These are phyloP conservation scores for Sebastes trivittatus DNA, from an alignment of 2,797 vertebrate species.

Conservation along the genomic window DNA sequence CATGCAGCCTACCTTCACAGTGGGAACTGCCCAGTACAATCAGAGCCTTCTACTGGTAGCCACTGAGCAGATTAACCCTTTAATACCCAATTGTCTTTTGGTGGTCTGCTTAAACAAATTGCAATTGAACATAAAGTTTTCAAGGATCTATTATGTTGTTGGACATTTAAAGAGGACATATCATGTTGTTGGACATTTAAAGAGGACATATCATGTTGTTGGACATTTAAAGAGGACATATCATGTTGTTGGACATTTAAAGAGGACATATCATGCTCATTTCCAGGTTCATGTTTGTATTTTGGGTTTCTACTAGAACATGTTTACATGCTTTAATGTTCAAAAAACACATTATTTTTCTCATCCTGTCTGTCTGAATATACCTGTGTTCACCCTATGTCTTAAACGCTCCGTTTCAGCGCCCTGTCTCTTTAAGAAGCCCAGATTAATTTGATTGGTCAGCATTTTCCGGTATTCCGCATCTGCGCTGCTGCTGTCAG, in stretches of 20 bases:
- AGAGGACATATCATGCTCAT: neutral
- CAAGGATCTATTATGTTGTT: neutral
- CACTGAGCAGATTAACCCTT: neutral
- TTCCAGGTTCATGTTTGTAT: neutral
- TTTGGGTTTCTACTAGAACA: neutral
- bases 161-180: neutral
- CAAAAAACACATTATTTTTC: neutral
- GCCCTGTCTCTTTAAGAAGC: too few species aligned
- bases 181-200: neutral
- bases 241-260: neutral
- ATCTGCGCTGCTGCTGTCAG: too few species aligned
- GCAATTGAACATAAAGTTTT: neutral
- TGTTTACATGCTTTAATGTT: neutral
- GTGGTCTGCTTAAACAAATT: neutral
- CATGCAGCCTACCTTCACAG: neutral
- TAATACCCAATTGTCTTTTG: neutral
- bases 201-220: neutral
- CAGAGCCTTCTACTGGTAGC: neutral
- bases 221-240: neutral
- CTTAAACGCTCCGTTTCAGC: too few species aligned
- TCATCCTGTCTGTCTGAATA: neutral
- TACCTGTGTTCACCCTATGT: neutral
- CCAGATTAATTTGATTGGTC: too few species aligned
- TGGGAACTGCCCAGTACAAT: neutral
- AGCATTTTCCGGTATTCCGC: too few species aligned